These are phyloP conservation scores for Timandra comae DNA, from an alignment of 2,888 invertebrate species.

Conservation along the genomic window DNA sequence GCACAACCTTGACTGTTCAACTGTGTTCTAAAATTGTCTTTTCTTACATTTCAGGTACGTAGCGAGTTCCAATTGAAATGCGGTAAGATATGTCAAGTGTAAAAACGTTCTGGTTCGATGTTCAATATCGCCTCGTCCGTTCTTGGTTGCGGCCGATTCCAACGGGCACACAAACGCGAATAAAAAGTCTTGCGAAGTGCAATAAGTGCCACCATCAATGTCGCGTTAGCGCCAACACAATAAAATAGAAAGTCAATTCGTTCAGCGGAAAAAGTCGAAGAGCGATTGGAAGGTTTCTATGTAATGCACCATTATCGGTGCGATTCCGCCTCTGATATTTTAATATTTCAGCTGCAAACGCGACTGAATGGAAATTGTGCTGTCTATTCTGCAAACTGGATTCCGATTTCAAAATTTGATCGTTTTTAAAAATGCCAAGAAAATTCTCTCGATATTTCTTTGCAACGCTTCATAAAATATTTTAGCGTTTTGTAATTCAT, in stretches of 20 bases:
- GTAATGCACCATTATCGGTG: conserved; percentile 15
- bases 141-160: conserved; percentile 39
- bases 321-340: conserved; percentile 20
- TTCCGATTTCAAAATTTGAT: not conserved
- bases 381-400: not conserved
- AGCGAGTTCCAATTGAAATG: conserved; percentile 12
- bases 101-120: conserved; percentile 22
- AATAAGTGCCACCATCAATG: conserved; percentile 71
- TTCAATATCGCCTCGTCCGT: conserved; percentile 41
- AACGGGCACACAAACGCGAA: conserved; percentile 33
- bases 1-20: conserved; percentile 5
- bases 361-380: not conserved
- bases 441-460: no score
- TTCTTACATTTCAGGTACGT: conserved; percentile 50
- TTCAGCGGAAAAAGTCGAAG: conserved; percentile 39
- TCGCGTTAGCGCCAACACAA: conserved; percentile 68
- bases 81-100: conserved; percentile 25
- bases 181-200: conserved; percentile 58
- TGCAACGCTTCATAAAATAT: no score
- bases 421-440: no score
- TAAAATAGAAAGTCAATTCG: conserved; percentile 69
- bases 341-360: conserved; percentile 13
- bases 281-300: conserved; percentile 22
- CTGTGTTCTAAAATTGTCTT: conserved; percentile 14
- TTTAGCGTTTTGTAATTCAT: no score